Conservation (phyloP, 2,888 invertebrate genomes). For the Tenodera sinensis region DNA sequence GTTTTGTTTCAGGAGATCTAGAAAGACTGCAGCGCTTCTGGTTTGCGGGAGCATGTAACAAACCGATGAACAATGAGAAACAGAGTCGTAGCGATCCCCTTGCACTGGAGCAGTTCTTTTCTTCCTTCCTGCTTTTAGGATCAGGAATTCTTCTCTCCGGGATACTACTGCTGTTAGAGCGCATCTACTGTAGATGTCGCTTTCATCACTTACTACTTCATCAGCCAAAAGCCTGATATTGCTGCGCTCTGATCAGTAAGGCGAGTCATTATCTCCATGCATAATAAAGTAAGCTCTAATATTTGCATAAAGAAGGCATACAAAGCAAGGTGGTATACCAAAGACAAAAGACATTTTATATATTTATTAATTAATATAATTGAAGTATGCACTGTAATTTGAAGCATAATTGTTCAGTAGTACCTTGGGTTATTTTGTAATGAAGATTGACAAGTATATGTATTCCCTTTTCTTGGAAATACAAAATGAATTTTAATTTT, state of each 20-base stretch:
- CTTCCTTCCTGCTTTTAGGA: conserved; percentile 55
- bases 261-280: conserved; percentile 6
- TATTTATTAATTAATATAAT: too few relatives aligned
- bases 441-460: too few relatives aligned
- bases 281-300: background rate
- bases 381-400: too few relatives aligned
- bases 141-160: conserved; percentile 53
- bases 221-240: background rate
- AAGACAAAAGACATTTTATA: too few relatives aligned
- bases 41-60: conserved; percentile 52
- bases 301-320: too few relatives aligned
- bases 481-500: too few relatives aligned
- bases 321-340: too few relatives aligned
- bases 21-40: conserved; percentile 55
- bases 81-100: conserved; percentile 40
- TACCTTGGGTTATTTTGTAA: too few relatives aligned
- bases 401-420: too few relatives aligned
- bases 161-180: conserved; percentile 44
- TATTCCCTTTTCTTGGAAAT: too few relatives aligned
- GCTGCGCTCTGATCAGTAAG: conserved; percentile 29
- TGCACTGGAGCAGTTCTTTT: conserved; percentile 52
- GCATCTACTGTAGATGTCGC: conserved; percentile 15
- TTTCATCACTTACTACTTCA: too few relatives aligned
- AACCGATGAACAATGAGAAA: conserved; percentile 28
- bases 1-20: conserved; percentile 48